Base-by-base conservation (phyloP, 2,888 invertebrate species). In the Leptinotarsa peninsularis region DNA sequence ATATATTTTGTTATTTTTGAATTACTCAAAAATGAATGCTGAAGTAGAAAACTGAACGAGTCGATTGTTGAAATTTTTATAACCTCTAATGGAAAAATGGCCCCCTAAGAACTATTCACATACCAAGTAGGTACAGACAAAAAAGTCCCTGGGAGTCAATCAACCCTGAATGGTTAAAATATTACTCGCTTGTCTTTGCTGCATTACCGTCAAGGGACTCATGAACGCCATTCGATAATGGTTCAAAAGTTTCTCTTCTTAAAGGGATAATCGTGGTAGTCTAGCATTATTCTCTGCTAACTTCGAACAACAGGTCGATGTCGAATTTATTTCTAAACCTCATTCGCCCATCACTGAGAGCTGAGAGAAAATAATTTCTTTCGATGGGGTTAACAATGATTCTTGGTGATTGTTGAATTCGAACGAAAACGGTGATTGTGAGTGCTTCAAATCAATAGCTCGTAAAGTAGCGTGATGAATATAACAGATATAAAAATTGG, bases 181-280 rank as follows among this genome's bases (percentile, higher is more conserved):
- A 63, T 63, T 63, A 43, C 63, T 21, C 43, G 27, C 43, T 27
- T 63, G 27, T 63, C 7, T 33, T 18, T 63, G 17, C 63, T 33
- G 1, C n/a, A 63, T 5, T 63, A n/a, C 33, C n/a, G 33, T 63
- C 63, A 63, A 43, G 63, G 63, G 63, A 63, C 33, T 13, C 63
- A 63, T 63, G 63, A 63, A 63, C 27, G 63, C 63, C 63, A 43
- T 63, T 63, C 63, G 43, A 63, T 63, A 63, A 63, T 43, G 18
- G 63, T 43, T 63, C 33, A 63, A 63, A 18, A 63, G 63, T 17
- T 58, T 23, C 58, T 33, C 43, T 63, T 4, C 63, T 63, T 17
- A 15, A 63, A 18, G 43, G 43, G 43, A 43, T 63, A 63, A 17
- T 63, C n/a, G 10, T 43, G 5, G n/a, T 33, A 63, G 33, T 43